Base-by-base conservation (phyloP, 2,113 vertebrate genomes). In the Nerophis lumbriciformis region DNA sequence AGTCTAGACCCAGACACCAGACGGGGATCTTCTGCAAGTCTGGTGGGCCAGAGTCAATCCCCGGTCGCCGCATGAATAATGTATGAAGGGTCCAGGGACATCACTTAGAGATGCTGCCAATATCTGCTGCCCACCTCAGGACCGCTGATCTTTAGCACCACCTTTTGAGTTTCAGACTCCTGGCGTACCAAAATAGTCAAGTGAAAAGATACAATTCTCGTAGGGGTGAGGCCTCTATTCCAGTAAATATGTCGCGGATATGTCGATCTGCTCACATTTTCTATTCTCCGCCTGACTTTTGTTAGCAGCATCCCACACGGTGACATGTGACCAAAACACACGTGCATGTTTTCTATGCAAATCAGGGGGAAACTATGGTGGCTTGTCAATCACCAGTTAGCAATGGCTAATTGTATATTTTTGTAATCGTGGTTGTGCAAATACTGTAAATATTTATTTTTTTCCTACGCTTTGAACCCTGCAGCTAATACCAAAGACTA, bases 81-180 rank as follows among this genome's bases (percentile, higher is more conserved):
- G 78, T 61, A 90, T 88, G 53, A 73, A 69, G 75, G 76, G 83
- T 85, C 76, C 82, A 73, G 81, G 87, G 84, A 86, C 87, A 85
- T 87, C 83, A 76, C 81, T 88, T 86, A 87, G 83, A 83, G 80
- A 86, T 78, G 82, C 85, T 86, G 86, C 86, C 83, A 79, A 88
- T 89, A 88, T 79, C 76, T 79, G 63, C 78, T 76, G 77, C 77
- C 78, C 78, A 76, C 75, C 78, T 76, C 64, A 53, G 63, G 79
- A 69, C 73, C 73, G 72, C 68, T 87, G 85, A 81, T 88, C 83
- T 88, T 88, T 86, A 83, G 65, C 73, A 71, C 85, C 74, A 83
- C 80, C 84, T 87, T 89, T 87, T 79, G 81, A 78, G 77, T 68
- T 67, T 83, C 74, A 63, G 76, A 82, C 70, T 76, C 75, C 47